phyloP scores from a whole-genome alignment of 2,888 invertebrate genomes.

The Arenicola marina region DNA sequence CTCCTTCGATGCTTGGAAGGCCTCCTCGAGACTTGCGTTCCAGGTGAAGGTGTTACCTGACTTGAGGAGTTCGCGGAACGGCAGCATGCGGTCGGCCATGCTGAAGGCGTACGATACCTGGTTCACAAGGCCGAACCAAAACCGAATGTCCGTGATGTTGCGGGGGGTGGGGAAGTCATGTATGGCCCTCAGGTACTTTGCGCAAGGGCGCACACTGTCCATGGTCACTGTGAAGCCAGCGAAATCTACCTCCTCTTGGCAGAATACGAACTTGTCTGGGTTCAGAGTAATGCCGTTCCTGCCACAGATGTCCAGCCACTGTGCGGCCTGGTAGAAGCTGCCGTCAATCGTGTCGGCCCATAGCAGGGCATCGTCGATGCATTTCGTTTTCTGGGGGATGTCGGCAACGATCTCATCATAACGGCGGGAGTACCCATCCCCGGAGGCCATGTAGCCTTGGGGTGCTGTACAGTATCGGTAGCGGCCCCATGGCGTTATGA shows the following conservation, averaged over 20 bases:
- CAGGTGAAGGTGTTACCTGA: conserved; percentile 27
- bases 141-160: conserved; percentile 35
- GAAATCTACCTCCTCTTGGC: conserved; percentile 30
- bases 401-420: conserved; percentile 37
- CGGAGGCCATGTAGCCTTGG: conserved; percentile 35
- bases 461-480: conserved; percentile 35
- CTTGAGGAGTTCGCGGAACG: conserved; percentile 38
- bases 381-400: conserved; percentile 40
- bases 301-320: conserved; percentile 25
- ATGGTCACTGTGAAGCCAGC: conserved; percentile 36
- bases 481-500: conserved; percentile 37
- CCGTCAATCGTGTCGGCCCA: conserved; percentile 30
- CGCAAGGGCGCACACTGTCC: conserved; percentile 31
- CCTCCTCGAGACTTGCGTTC: conserved; percentile 21
- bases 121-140: conserved; percentile 39
- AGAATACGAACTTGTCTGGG: conserved; percentile 35
- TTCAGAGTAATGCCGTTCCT: conserved; percentile 37
- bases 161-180: conserved; percentile 34
- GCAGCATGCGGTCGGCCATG: conserved; percentile 36
- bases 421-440: conserved; percentile 36
- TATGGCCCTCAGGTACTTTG: conserved; percentile 33
- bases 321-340: conserved; percentile 29
- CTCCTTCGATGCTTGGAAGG: too few species aligned
- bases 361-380: conserved; percentile 33
- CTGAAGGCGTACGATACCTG: conserved; percentile 37